Conservation (phyloP, 2,888 invertebrate genomes). For the Bombylius major region DNA sequence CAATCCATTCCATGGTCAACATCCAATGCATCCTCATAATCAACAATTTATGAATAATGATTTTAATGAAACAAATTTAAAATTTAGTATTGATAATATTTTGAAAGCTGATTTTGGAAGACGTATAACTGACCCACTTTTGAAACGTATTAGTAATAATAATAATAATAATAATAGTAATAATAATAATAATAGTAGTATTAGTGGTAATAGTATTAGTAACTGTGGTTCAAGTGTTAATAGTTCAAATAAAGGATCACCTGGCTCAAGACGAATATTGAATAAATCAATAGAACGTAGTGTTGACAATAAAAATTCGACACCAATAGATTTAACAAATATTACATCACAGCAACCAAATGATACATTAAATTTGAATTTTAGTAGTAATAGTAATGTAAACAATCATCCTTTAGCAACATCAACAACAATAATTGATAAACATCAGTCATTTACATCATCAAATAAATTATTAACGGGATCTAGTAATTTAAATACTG, state of each 20-base stretch:
- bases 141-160: slow-evolving; percentile 30
- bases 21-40: slow-evolving; percentile 28
- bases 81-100: slow-evolving; percentile 80
- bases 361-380: background rate
- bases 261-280: background rate
- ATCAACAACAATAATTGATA: background rate
- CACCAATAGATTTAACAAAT: slow-evolving; percentile 11
- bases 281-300: background rate
- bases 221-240: slow-evolving; percentile 15
- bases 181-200: slow-evolving; percentile 12
- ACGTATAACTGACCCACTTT: slow-evolving; percentile 53
- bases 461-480: slow-evolving; percentile 6
- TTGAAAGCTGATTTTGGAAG: slow-evolving; percentile 74
- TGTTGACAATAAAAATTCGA: slow-evolving; percentile 5
- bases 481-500: slow-evolving; percentile 14
- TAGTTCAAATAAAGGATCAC: background rate
- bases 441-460: background rate
- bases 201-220: background rate
- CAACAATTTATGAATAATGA: slow-evolving; percentile 28
- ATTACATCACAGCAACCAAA: background rate
- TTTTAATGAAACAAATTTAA: slow-evolving; percentile 47
- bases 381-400: background rate
- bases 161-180: background rate
- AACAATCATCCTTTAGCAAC: background rate
- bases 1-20: slow-evolving; percentile 17